phyloP scores from a whole-genome alignment of 2,888 invertebrate genomes.

The Nebria salina region DNA sequence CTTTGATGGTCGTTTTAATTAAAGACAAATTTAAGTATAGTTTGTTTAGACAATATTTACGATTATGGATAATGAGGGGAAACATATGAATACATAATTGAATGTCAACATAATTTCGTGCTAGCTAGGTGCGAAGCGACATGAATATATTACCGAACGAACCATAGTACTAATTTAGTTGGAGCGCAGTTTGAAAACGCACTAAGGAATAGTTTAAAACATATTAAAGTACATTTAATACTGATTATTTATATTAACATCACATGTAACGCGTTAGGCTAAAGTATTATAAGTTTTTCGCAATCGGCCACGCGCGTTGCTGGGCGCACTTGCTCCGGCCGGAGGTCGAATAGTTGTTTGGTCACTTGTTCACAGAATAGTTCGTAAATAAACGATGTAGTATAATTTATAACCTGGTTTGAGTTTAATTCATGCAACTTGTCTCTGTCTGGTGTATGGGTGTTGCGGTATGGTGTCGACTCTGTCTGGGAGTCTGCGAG shows the following conservation, averaged over 20 bases:
- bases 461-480: slow-evolving; percentile 47
- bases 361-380: slow-evolving; percentile 53
- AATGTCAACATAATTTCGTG: background rate
- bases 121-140: background rate
- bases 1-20: background rate
- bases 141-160: slow-evolving; percentile 44
- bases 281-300: slow-evolving; percentile 57
- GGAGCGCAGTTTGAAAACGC: slow-evolving; percentile 40
- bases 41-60: slow-evolving; percentile 17
- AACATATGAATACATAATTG: background rate
- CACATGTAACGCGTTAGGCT: slow-evolving; percentile 56
- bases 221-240: slow-evolving; percentile 47
- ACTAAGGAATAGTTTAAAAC: slow-evolving; percentile 46
- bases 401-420: slow-evolving; percentile 55
- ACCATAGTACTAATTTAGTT: slow-evolving; percentile 36
- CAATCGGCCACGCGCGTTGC: slow-evolving; percentile 54
- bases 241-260: slow-evolving; percentile 58
- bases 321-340: background rate
- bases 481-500: slow-evolving; percentile 53
- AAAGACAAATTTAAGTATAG: background rate
- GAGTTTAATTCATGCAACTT: slow-evolving; percentile 57
- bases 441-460: slow-evolving; percentile 50
- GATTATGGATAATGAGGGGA: slow-evolving; percentile 12
- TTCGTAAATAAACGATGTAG: slow-evolving; percentile 54
- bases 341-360: slow-evolving; percentile 51